Percentiles rank a stretch among this genome's conserved stretches.
These are phyloP conservation scores for Sylvilagus floridanus DNA, from an alignment of 2,797 vertebrate genomes.

Conservation along the genomic window DNA sequence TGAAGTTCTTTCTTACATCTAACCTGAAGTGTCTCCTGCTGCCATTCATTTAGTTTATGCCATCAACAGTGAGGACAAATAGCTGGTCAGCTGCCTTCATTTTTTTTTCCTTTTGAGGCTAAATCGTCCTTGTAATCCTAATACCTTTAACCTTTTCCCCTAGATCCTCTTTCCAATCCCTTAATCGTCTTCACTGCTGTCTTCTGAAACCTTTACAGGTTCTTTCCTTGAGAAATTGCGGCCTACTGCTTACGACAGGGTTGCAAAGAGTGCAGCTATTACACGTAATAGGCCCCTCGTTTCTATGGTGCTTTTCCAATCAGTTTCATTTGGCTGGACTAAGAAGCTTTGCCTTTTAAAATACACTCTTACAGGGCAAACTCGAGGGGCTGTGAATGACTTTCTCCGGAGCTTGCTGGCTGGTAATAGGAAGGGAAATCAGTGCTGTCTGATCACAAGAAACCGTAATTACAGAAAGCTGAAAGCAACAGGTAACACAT, in stretches of 20 bases:
- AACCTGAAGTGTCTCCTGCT: slow-evolving; percentile 25
- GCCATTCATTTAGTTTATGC: slow-evolving; percentile 54
- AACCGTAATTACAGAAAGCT: slow-evolving; percentile 83
- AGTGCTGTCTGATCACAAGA: slow-evolving; percentile 69
- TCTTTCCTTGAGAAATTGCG: slow-evolving; percentile 64
- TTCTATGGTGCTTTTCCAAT: slow-evolving; percentile 77
- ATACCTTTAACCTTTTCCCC: slow-evolving; percentile 69
- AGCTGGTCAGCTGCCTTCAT: slow-evolving; percentile 4
- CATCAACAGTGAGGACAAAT: slow-evolving; percentile 9
- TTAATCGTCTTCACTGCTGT: slow-evolving; percentile 64
- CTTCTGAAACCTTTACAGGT: slow-evolving; percentile 59
- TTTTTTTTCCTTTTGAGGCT: slow-evolving; percentile 21
- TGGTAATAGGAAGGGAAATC: slow-evolving; percentile 78
- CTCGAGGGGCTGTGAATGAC: slow-evolving; percentile 61
- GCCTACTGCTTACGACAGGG: slow-evolving; percentile 37
- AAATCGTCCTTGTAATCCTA: slow-evolving; percentile 68
- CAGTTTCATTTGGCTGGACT: slow-evolving; percentile 68
- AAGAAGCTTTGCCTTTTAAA: slow-evolving; percentile 77
- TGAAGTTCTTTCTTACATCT: slow-evolving; percentile 21
- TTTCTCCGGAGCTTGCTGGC: slow-evolving; percentile 70
- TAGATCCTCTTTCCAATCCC: slow-evolving; percentile 64
- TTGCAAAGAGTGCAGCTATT: slow-evolving; percentile 50
- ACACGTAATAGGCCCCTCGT: slow-evolving; percentile 43
- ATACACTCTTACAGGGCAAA: slow-evolving; percentile 65
- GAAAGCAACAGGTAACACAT: slow-evolving; percentile 82